Base-by-base conservation (phyloP, 2,888 invertebrate genomes). In the Anthrax anthrax region DNA sequence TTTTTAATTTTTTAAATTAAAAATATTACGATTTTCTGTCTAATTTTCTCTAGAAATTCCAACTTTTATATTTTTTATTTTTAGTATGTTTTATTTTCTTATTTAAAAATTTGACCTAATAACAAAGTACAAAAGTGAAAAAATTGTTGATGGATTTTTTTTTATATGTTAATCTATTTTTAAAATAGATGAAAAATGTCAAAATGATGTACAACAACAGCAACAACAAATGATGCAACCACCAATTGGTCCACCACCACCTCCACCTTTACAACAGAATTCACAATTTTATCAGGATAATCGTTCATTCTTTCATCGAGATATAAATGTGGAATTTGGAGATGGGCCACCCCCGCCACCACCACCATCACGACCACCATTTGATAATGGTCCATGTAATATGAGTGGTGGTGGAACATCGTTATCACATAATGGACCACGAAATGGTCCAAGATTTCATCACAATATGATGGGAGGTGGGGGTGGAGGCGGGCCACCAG, bases 231-330 rank as follows among this genome's bases (percentile, higher is more conserved):
- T 19, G 39, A 5, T 16, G 10, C 36, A 36, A 36, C 38, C 39
- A 6, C 38, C 39, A 39, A 29, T 29, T 16, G 18, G 19, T 5
- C 18, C 23, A 16, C 12, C 23, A 23, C 13, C 3, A 12, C 34
- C 4, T 9, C 34, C 5, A 34, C 34, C 5, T 9, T 12, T 4
- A 23, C 4, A 6, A 8, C 47, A 47, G 37, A 36, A 36, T 2
- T 18, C 17, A 14, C 42, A 42, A 32, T 46, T 32, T 12, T 47
- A 43, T 17, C 42, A 37, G 14, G 50, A 50, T 29, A 46, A 48
- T 45, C 44, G 50, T 13, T 14, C 47, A 18, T 44, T 46, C 10
- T 50, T 46, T 37, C 45, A 47, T 23, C 45, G 50, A n/a, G 50
- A 50, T n/a, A 41, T 41, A 14, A 46, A 44, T 39, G 48, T 48